Evolutionary conservation across 2,113 vertebrate species (phyloP).

Genomic region (Syngnathus floridae): DNA sequence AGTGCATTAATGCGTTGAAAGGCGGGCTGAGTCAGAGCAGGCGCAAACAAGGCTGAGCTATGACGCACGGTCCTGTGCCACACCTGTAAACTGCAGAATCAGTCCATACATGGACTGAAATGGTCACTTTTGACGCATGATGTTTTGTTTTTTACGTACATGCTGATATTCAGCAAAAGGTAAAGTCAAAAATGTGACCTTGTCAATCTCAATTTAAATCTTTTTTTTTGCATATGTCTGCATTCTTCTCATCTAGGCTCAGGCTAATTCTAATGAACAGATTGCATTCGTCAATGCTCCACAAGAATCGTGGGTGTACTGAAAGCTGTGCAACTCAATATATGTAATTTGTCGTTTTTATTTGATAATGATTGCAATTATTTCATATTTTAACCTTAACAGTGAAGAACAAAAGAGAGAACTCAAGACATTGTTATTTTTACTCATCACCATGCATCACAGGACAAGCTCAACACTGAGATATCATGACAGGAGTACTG

Average conservation of each 20-base stretch:
- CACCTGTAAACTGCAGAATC: slow-evolving; percentile 54
- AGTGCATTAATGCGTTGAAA: slow-evolving; percentile 39
- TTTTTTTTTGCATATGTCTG: not conserved
- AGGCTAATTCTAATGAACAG: not conserved
- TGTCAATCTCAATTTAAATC: not conserved
- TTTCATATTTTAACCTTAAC: not conserved
- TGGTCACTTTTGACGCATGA: slow-evolving; percentile 5
- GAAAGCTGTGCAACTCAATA: too few species aligned
- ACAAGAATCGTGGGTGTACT: not conserved
- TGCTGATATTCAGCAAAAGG: too few species aligned
- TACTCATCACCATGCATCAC: slow-evolving; percentile 41
- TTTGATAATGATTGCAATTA: not conserved
- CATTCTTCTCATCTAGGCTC: not conserved
- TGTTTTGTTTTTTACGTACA: not conserved
- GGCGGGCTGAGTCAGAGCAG: slow-evolving; percentile 51
- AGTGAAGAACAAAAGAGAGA: slow-evolving; percentile 3
- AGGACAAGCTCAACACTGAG: slow-evolving; percentile 33
- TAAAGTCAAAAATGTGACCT: not conserved
- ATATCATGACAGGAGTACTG: slow-evolving; percentile 30
- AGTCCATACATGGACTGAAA: slow-evolving; percentile 14
- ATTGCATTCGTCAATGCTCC: not conserved
- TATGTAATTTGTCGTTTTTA: not conserved
- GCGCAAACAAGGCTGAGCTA: slow-evolving; percentile 50
- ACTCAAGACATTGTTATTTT: slow-evolving; percentile 36
- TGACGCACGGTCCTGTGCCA: slow-evolving; percentile 45